Percentiles rank a stretch among this genome's conserved stretches.
Conservation (phyloP, 2,113 vertebrate genomes). For the Clupea harengus region DNA sequence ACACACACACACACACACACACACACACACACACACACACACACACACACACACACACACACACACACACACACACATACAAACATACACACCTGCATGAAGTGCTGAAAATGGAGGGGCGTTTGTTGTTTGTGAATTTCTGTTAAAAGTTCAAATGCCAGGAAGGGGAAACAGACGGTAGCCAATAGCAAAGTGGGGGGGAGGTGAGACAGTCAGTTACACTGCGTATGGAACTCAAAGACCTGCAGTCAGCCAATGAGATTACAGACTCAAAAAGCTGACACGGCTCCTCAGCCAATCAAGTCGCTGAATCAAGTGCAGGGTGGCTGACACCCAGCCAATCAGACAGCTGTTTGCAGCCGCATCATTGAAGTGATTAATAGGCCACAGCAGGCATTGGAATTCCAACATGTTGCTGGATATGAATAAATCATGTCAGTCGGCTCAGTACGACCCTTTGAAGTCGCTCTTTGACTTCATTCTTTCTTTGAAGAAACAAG, state of each 20-base stretch:
- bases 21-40: not conserved
- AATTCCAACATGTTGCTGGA: conserved; percentile 64
- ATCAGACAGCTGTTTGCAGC: conserved; percentile 37
- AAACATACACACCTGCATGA: not conserved
- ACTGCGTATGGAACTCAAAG: not conserved
- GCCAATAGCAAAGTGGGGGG: not conserved
- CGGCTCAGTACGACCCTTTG: conserved; percentile 70
- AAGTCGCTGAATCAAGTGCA: not conserved
- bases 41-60: not conserved
- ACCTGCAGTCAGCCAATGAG: not conserved
- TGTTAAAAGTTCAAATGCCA: not conserved
- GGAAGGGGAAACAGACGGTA: not conserved
- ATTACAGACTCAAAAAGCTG: not conserved
- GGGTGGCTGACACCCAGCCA: conserved; percentile 41
- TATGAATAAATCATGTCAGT: conserved; percentile 73
- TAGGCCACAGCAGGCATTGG: conserved; percentile 62
- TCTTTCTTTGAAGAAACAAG: conserved; percentile 60
- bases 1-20: no score
- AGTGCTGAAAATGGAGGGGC: not conserved
- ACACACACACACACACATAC: not conserved
- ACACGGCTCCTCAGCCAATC: not conserved
- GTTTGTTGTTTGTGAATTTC: conserved; percentile 1
- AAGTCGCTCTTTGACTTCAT: conserved; percentile 67
- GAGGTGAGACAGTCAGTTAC: not conserved
- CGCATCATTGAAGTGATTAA: conserved; percentile 67